Evolutionary conservation across 2,113 vertebrate species (phyloP).

Genomic region (Trachemys scripta): DNA sequence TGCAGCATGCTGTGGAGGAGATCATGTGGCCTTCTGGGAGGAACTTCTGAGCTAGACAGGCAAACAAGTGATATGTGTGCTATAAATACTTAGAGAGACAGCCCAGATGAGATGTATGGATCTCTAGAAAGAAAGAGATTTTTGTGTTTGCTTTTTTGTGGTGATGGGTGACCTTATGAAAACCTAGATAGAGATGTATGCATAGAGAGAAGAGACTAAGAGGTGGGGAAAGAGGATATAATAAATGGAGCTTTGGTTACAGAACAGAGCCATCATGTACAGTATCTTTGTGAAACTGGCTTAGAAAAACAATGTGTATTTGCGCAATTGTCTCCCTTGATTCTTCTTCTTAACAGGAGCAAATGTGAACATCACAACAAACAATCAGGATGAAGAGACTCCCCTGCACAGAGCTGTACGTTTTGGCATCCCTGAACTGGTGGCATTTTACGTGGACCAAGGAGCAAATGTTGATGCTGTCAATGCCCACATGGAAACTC

Average conservation of each 20-base stretch:
- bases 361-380: conserved; percentile 85
- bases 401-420: conserved; percentile 89
- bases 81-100: neutral
- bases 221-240: neutral
- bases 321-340: neutral
- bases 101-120: neutral
- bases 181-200: neutral
- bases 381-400: conserved; percentile 89
- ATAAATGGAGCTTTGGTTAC: neutral
- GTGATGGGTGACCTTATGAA: neutral
- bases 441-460: conserved; percentile 86
- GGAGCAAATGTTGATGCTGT: conserved; percentile 85
- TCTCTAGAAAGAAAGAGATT: neutral
- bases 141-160: neutral
- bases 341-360: conserved; percentile 82
- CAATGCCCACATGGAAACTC: conserved; percentile 90
- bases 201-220: neutral
- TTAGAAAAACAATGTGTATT: neutral
- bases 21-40: neutral
- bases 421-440: conserved; percentile 88
- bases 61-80: neutral
- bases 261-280: neutral
- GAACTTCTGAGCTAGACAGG: neutral
- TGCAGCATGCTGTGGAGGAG: neutral
- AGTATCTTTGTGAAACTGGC: neutral